These are phyloP conservation scores for Drymonia ruficornis DNA, from an alignment of 2,888 invertebrate species.

Conservation along the genomic window DNA sequence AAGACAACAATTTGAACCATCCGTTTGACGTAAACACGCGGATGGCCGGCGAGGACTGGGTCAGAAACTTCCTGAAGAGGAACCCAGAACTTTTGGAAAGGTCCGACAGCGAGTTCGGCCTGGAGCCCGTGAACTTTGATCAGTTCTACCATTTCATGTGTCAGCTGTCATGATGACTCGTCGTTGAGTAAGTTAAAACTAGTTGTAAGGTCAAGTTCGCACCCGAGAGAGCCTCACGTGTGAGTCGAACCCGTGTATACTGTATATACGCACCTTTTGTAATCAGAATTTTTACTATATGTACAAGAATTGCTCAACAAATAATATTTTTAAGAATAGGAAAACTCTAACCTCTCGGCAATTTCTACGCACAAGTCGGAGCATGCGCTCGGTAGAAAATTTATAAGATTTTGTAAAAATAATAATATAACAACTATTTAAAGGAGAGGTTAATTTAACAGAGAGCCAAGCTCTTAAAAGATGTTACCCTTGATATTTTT, in stretches of 20 bases:
- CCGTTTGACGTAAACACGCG: slow-evolving; percentile 77
- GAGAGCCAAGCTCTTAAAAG: slow-evolving; percentile 42
- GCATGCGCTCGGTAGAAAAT: slow-evolving; percentile 17
- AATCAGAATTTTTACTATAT: slow-evolving; percentile 35
- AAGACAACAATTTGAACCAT: slow-evolving; percentile 73
- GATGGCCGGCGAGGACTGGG: slow-evolving; percentile 82
- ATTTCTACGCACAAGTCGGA: slow-evolving; percentile 35
- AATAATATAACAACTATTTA: slow-evolving; percentile 23
- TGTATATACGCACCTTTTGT: slow-evolving; percentile 38
- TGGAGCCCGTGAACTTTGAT: slow-evolving; percentile 79
- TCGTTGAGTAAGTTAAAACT: slow-evolving; percentile 40
- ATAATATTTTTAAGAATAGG: slow-evolving; percentile 28
- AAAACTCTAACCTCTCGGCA: slow-evolving; percentile 19
- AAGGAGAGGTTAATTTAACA: slow-evolving; percentile 22
- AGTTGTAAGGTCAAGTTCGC: slow-evolving; percentile 56
- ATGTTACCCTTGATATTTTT: slow-evolving; percentile 42
- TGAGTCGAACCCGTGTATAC: slow-evolving; percentile 46
- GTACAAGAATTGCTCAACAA: slow-evolving; percentile 41
- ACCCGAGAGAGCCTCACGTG: slow-evolving; percentile 59
- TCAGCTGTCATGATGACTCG: slow-evolving; percentile 72
- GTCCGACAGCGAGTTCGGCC: slow-evolving; percentile 65
- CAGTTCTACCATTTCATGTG: slow-evolving; percentile 83
- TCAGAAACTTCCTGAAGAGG: slow-evolving; percentile 77
- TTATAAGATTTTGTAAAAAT: slow-evolving; percentile 21
- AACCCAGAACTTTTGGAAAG: slow-evolving; percentile 74